Percentiles rank a stretch among this genome's conserved stretches.
phyloP scores from a whole-genome alignment of 2,888 invertebrate species.

The Tuberolachnus salignus region DNA sequence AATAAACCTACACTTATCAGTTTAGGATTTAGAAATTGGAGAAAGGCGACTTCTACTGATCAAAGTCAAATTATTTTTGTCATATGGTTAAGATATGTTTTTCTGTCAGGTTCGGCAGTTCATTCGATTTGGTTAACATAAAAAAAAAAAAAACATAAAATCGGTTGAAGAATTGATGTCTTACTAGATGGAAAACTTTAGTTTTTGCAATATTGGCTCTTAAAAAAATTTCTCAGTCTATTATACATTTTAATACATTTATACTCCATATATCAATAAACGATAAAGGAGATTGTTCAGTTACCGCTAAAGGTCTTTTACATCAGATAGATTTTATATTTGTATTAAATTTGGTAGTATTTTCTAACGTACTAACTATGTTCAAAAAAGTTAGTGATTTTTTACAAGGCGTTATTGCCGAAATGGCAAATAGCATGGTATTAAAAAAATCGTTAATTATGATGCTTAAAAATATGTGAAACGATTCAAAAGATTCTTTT shows the following conservation, averaged over 20 bases:
- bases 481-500: neutral
- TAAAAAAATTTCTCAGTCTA: constrained; percentile 18
- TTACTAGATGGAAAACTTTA: neutral
- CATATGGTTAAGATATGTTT: constrained; percentile 42
- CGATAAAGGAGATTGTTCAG: constrained; percentile 13
- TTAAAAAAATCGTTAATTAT: constrained; percentile 30
- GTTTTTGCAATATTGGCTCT: constrained; percentile 12
- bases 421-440: constrained; percentile 9
- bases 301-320: constrained; percentile 19
- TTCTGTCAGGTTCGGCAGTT: constrained; percentile 36
- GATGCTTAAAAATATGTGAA: constrained; percentile 18
- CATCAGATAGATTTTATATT: constrained; percentile 27
- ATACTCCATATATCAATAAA: constrained; percentile 18
- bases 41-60: constrained; percentile 57
- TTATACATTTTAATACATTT: constrained; percentile 31
- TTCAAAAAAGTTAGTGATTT: constrained; percentile 36
- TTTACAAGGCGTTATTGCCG: constrained; percentile 17
- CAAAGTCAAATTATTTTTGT: constrained; percentile 29
- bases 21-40: constrained; percentile 58
- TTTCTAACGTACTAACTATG: constrained; percentile 16
- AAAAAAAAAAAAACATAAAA: constrained; percentile 31
- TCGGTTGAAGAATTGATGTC: constrained; percentile 41
- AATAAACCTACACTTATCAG: constrained; percentile 24
- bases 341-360: constrained; percentile 11
- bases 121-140: constrained; percentile 20